Conservation (phyloP, 2,113 vertebrate species). For the Tapirus terrestris region DNA sequence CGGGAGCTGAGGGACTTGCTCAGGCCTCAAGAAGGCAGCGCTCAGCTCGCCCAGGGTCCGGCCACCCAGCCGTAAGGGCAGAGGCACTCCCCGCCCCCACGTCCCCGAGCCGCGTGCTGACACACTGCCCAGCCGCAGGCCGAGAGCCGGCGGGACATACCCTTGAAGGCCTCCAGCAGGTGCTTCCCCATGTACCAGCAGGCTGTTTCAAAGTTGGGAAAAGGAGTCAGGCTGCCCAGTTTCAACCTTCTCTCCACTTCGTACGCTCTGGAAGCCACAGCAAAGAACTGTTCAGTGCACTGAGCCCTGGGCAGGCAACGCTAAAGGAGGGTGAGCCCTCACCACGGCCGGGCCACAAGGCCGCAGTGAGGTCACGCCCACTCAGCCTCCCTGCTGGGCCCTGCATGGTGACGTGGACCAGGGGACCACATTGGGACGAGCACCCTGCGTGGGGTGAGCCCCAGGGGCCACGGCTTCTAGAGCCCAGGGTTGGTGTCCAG, state of each 20-base stretch:
- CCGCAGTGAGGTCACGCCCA: rapidly evolving
- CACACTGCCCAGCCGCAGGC: rapidly evolving
- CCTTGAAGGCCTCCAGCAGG: conserved; percentile 97
- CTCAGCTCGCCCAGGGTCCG: neutral
- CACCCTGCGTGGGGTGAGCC: rapidly evolving
- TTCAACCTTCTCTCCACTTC: conserved; percentile 97
- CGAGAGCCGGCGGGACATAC: conserved; percentile 81
- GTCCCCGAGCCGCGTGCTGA: neutral
- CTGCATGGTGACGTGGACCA: rapidly evolving
- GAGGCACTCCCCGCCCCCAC: rapidly evolving
- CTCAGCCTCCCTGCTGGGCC: neutral
- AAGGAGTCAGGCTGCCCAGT: conserved; percentile 95
- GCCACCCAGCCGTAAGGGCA: rapidly evolving
- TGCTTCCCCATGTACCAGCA: conserved; percentile 98
- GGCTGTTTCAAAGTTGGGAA: conserved; percentile 96
- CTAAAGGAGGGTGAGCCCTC: neutral
- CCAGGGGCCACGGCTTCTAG: rapidly evolving
- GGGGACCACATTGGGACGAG: neutral
- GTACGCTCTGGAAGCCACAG: conserved; percentile 93
- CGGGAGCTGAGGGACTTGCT: neutral
- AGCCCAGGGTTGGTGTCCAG: neutral
- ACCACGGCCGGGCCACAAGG: neutral
- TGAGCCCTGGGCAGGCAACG: neutral
- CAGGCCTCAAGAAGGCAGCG: neutral
- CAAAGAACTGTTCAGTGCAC: conserved; percentile 54